These are phyloP conservation scores for Pseudomyrmex concolor DNA, from an alignment of 1,140 invertebrate genomes.

Conservation along the genomic window DNA sequence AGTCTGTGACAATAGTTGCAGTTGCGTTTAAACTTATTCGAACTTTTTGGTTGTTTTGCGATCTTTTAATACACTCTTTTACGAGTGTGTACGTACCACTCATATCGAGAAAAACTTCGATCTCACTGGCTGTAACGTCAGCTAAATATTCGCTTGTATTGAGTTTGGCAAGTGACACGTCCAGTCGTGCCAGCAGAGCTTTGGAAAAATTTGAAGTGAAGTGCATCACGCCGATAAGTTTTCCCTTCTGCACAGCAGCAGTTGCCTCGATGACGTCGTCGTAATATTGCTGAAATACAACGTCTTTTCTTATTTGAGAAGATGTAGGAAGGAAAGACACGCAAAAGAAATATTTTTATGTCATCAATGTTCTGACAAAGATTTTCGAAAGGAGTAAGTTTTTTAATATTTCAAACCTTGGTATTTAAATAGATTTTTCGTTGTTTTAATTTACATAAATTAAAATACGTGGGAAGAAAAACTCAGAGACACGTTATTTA, in stretches of 20 bases:
- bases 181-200: slow-evolving; percentile 86
- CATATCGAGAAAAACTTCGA: slow-evolving; percentile 90
- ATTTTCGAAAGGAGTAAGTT: too few species aligned
- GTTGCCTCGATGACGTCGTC: slow-evolving; percentile 85
- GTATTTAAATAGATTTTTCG: neutral
- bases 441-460: slow-evolving; percentile 1
- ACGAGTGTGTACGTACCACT: slow-evolving; percentile 84
- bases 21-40: too few species aligned
- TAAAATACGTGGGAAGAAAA: neutral
- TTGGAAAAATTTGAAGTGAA: slow-evolving; percentile 91
- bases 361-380: too few species aligned
- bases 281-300: slow-evolving; percentile 84
- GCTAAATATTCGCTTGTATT: too few species aligned
- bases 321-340: too few species aligned
- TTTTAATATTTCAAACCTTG: too few species aligned
- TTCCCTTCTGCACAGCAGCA: slow-evolving; percentile 86
- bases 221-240: slow-evolving; percentile 89
- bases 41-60: neutral
- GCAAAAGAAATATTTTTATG: too few species aligned
- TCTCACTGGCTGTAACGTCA: slow-evolving; percentile 86
- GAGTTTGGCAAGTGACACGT: slow-evolving; percentile 63
- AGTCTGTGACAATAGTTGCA: slow-evolving; percentile 85
- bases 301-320: neutral
- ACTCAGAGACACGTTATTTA: neutral
- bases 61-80: neutral